These are phyloP conservation scores for Hydropsyche betteni DNA, from an alignment of 2,888 invertebrate genomes.

Conservation along the genomic window DNA sequence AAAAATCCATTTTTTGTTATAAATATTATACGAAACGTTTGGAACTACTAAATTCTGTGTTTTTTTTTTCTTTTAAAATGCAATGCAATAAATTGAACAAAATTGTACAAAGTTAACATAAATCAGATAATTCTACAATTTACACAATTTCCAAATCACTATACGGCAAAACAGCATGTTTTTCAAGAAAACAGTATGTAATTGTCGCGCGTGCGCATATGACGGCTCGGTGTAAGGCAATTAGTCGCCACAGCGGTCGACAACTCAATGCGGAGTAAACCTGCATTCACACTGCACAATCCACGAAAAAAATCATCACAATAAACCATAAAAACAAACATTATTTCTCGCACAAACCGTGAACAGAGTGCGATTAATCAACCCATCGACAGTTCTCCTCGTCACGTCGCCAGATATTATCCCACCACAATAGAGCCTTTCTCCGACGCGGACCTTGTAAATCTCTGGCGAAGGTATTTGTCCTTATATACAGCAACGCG, in stretches of 20 bases:
- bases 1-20: too few species aligned
- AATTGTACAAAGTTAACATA: too few species aligned
- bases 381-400: constrained; percentile 11
- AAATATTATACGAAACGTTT: too few species aligned
- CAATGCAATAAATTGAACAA: too few species aligned
- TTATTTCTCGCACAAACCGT: not conserved
- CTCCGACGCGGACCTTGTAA: not conserved
- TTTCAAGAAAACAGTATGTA: constrained; percentile 30
- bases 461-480: not conserved
- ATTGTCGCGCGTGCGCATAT: constrained; percentile 38
- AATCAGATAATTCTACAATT: too few species aligned
- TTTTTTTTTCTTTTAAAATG: too few species aligned
- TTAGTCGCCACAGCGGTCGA: constrained; percentile 43
- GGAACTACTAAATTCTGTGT: too few species aligned
- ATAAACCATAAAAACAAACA: too few species aligned
- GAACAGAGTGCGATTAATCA: constrained; percentile 25
- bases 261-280: constrained; percentile 42
- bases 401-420: not conserved
- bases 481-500: not conserved
- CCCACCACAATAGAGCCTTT: not conserved
- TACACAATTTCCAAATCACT: too few species aligned
- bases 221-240: constrained; percentile 46
- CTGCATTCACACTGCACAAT: constrained; percentile 14
- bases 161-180: not conserved
- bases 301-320: not conserved